phyloP scores from a whole-genome alignment of 1,140 invertebrate species.

The Cardiocondyla obscurior region DNA sequence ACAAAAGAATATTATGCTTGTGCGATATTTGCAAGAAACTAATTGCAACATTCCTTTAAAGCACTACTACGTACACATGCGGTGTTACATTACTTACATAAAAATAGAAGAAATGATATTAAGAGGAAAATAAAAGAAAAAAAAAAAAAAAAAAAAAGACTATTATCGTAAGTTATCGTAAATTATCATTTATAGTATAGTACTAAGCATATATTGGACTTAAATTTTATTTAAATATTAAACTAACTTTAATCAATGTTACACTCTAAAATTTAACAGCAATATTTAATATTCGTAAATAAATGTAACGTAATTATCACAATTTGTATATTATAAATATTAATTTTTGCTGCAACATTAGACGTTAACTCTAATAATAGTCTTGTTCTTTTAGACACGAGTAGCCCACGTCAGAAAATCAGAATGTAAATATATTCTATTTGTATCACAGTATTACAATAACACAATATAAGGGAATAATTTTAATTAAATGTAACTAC shows the following conservation, averaged over 20 bases:
- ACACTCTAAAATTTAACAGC: neutral
- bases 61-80: neutral
- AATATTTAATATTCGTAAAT: neutral
- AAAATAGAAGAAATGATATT: constrained; percentile 5
- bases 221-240: neutral
- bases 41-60: neutral
- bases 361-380: constrained; percentile 18
- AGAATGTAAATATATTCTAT: constrained; percentile 35
- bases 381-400: constrained; percentile 12
- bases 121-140: constrained; percentile 5
- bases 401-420: constrained; percentile 26
- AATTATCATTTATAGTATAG: constrained; percentile 10
- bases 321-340: neutral
- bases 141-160: neutral
- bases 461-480: constrained; percentile 19
- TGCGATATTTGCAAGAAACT: neutral
- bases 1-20: neutral
- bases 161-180: neutral
- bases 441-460: constrained; percentile 43
- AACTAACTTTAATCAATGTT: neutral
- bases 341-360: neutral
- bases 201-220: neutral
- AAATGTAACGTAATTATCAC: neutral
- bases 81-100: constrained; percentile 1
- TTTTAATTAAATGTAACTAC: constrained; percentile 62